Evolutionary conservation across 92 coral and sea anemone genomes (phyloP).

Genomic region (Umimayanthus kanabou): DNA sequence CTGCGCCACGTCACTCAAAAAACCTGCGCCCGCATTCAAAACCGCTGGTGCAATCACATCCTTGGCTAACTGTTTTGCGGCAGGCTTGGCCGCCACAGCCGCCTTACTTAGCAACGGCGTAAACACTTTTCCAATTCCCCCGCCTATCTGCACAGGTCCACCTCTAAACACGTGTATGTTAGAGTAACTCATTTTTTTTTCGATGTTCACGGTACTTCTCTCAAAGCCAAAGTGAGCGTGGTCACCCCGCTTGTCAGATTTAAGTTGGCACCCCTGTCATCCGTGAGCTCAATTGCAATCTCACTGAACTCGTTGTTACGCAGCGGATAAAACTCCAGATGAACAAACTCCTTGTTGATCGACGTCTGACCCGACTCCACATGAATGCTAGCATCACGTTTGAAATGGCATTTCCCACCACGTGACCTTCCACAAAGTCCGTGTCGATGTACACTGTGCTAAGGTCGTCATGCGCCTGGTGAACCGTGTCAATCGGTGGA

Average conservation of each 20-base stretch:
- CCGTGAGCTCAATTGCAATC: neutral
- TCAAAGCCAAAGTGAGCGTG: neutral
- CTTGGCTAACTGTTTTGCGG: no score
- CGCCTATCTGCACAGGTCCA: neutral
- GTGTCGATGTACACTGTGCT: no score
- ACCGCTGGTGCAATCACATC: no score
- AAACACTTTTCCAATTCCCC: neutral
- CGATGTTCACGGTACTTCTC: neutral
- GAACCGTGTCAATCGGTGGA: no score
- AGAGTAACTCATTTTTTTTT: neutral
- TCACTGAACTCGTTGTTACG: neutral
- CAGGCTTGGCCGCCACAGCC: neutral
- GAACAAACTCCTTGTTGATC: neutral
- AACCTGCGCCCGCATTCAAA: no score
- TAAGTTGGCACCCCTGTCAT: neutral
- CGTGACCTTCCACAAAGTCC: neutral
- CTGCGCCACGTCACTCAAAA: no score
- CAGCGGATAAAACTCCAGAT: neutral
- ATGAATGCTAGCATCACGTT: neutral
- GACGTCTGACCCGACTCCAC: neutral
- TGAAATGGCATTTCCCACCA: neutral
- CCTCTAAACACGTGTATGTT: neutral
- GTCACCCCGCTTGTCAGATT: neutral
- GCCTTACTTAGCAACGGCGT: neutral
- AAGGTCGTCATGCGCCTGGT: no score